Conservation (phyloP, 2,888 invertebrate species). For the Drosophila imparisetae region DNA sequence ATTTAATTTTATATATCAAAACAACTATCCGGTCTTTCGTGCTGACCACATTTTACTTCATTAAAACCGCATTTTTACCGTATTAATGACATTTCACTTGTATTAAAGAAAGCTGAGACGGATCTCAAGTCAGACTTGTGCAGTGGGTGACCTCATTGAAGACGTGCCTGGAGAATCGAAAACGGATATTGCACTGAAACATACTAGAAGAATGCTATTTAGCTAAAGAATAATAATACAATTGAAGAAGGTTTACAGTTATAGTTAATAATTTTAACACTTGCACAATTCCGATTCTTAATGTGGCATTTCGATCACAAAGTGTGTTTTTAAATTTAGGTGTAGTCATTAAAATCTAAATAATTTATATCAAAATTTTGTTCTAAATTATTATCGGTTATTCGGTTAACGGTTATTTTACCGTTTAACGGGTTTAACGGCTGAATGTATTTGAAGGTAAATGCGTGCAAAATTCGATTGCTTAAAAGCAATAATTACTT, state of each 20-base stretch:
- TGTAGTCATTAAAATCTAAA: neutral
- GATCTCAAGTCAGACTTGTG: neutral
- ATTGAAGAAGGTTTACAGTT: too few species aligned
- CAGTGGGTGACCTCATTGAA: neutral
- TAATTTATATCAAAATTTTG: neutral
- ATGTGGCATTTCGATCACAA: neutral
- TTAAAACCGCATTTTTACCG: constrained; percentile 18
- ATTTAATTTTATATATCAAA: neutral
- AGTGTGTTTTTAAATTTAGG: neutral
- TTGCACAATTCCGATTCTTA: neutral
- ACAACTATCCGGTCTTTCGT: neutral
- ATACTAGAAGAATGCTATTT: neutral
- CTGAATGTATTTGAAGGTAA: neutral
- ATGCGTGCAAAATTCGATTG: neutral
- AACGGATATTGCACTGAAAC: neutral
- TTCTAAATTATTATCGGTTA: neutral
- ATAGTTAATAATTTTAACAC: neutral
- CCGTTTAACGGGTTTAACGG: neutral
- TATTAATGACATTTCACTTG: constrained; percentile 21
- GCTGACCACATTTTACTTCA: constrained; percentile 13
- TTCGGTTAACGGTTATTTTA: neutral
- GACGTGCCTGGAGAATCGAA: neutral
- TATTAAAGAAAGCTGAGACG: neutral
- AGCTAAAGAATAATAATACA: neutral
- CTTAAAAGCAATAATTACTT: neutral